phyloP scores from a whole-genome alignment of 2,888 invertebrate species.

The Tyria jacobaeae region DNA sequence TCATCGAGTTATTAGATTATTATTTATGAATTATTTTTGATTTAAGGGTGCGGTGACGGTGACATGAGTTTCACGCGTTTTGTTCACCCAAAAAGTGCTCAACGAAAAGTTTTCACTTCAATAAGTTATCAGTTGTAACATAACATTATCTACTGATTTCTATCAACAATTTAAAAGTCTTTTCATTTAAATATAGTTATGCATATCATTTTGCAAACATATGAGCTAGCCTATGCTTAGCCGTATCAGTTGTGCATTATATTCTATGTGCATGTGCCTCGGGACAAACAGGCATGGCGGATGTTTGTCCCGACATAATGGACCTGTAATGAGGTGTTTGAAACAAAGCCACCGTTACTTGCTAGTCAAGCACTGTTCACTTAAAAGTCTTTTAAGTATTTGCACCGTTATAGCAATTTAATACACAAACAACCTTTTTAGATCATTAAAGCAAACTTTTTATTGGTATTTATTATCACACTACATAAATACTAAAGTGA shows the following conservation, averaged over 20 bases:
- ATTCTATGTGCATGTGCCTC: slow-evolving; percentile 14
- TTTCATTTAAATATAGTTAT: too few relatives aligned
- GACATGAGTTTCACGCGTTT: too few relatives aligned
- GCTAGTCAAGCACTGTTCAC: slow-evolving; percentile 26
- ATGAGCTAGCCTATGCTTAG: slow-evolving; percentile 25
- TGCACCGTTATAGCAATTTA: not conserved
- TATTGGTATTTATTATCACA: not conserved
- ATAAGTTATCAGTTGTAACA: too few relatives aligned
- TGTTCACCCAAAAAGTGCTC: too few relatives aligned
- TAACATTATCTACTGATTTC: too few relatives aligned
- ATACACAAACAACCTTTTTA: not conserved
- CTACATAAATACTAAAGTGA: not conserved
- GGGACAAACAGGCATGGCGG: slow-evolving; percentile 25
- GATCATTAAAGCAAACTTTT: not conserved
- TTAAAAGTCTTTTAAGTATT: slow-evolving; percentile 16
- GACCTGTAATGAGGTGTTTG: slow-evolving; percentile 43
- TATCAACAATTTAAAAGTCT: not conserved
- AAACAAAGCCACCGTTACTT: slow-evolving; percentile 35
- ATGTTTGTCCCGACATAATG: slow-evolving; percentile 44
- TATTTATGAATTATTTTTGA: too few relatives aligned
- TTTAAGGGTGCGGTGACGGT: too few relatives aligned
- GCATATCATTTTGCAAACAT: slow-evolving; percentile 10
- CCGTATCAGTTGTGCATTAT: slow-evolving; percentile 7
- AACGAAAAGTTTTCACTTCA: too few relatives aligned
- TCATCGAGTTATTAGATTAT: too few relatives aligned